phyloP scores from a whole-genome alignment of 2,113 vertebrate species.

The Epinephelus moara region DNA sequence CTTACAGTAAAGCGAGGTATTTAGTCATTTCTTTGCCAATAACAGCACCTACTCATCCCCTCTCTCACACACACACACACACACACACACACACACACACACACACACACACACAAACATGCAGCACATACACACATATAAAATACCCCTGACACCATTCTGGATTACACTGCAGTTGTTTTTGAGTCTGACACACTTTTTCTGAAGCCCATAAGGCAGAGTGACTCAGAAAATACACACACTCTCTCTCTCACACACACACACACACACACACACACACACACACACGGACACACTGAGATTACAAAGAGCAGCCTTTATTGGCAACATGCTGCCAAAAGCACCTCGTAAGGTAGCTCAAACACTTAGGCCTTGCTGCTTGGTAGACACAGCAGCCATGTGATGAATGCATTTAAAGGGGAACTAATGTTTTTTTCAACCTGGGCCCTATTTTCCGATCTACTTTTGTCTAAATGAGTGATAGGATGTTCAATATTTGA shows the following conservation, averaged over 20 bases:
- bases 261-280: constrained; percentile 30
- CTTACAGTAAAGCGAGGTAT: constrained; percentile 55
- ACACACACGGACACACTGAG: constrained; percentile 2
- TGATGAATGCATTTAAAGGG: constrained; percentile 40
- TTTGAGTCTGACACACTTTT: constrained; percentile 62
- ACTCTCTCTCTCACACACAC: constrained; percentile 22
- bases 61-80: neutral
- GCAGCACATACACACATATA: constrained; percentile 6
- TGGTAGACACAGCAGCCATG: constrained; percentile 13
- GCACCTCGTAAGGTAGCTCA: constrained; percentile 21
- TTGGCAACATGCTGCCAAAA: neutral
- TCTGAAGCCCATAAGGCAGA: constrained; percentile 41
- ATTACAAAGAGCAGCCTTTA: constrained; percentile 38
- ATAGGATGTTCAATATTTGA: too few species aligned
- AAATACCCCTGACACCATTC: constrained; percentile 26
- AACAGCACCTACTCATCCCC: constrained; percentile 29
- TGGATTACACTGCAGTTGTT: constrained; percentile 58
- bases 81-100: constrained; percentile 13
- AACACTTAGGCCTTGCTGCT: constrained; percentile 21
- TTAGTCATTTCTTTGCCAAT: constrained; percentile 37
- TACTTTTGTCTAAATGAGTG: too few species aligned
- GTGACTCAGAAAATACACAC: constrained; percentile 64
- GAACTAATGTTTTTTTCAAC: too few species aligned
- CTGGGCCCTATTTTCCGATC: too few species aligned
- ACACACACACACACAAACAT: constrained; percentile 22